Percentiles rank a stretch among this genome's conserved stretches.
Conservation (phyloP, 2,888 invertebrate genomes). For the Zygogramma bicolorata region DNA sequence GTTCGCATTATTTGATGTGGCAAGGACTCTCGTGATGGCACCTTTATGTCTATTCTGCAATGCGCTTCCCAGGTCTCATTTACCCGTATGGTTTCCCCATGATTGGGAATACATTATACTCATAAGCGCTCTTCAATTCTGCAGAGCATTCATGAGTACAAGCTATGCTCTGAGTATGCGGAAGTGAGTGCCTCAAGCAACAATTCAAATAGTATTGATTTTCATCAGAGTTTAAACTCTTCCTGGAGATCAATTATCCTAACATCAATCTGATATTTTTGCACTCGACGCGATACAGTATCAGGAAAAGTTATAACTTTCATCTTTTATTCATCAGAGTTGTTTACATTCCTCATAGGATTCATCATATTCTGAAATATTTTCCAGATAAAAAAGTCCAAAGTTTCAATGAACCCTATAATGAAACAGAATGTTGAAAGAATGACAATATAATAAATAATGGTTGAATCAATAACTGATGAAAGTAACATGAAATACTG, state of each 20-base stretch:
- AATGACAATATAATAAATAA: too few relatives aligned
- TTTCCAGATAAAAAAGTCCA: too few relatives aligned
- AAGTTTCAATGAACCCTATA: too few relatives aligned
- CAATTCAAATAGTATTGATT: neutral
- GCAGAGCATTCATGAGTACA: neutral
- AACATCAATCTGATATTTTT: too few relatives aligned
- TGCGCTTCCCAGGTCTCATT: constrained; percentile 48
- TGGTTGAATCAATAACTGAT: too few relatives aligned
- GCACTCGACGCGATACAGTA: neutral
- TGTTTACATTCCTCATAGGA: too few relatives aligned
- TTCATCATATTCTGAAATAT: too few relatives aligned
- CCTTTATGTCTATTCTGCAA: constrained; percentile 50
- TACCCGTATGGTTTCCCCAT: constrained; percentile 51
- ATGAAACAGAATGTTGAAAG: too few relatives aligned
- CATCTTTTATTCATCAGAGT: too few relatives aligned
- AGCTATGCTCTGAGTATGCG: constrained; percentile 10
- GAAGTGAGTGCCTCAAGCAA: constrained; percentile 13
- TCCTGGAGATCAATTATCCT: too few relatives aligned
- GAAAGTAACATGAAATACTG: too few relatives aligned
- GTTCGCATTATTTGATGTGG: constrained; percentile 22
- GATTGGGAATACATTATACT: constrained; percentile 52
- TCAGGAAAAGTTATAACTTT: neutral
- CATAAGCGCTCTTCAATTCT: constrained; percentile 28
- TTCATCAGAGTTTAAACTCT: too few relatives aligned
- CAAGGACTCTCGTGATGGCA: constrained; percentile 36